phyloP scores from a whole-genome alignment of 1,140 invertebrate genomes.

The Danaus melanippus region DNA sequence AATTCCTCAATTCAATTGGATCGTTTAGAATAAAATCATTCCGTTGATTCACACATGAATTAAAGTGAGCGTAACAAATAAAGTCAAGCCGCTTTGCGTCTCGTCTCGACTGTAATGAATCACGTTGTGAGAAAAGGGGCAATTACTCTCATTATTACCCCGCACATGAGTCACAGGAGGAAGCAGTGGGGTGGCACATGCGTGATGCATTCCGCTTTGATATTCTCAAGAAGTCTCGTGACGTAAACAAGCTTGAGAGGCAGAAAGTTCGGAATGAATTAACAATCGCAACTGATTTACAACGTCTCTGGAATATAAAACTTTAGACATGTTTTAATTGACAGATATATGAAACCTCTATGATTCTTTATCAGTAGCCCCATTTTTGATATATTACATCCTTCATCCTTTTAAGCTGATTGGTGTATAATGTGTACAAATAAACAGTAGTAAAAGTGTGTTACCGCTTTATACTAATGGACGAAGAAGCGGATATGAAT shows the following conservation, averaged over 20 bases:
- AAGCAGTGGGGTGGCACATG: slow-evolving; percentile 36
- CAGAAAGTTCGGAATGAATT: too few species aligned
- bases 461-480: slow-evolving; percentile 13
- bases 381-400: too few species aligned
- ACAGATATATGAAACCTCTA: too few species aligned
- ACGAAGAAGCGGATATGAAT: slow-evolving; percentile 45
- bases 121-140: slow-evolving; percentile 65
- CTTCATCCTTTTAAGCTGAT: too few species aligned
- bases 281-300: too few species aligned
- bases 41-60: slow-evolving; percentile 38
- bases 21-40: slow-evolving; percentile 17
- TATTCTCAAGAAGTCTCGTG: slow-evolving; percentile 41
- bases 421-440: too few species aligned
- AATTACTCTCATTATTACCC: slow-evolving; percentile 62
- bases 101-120: slow-evolving; percentile 54
- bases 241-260: slow-evolving; percentile 19
- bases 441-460: too few species aligned
- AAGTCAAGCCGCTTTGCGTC: slow-evolving; percentile 38
- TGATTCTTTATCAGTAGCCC: too few species aligned
- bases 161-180: slow-evolving; percentile 52
- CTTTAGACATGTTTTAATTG: too few species aligned
- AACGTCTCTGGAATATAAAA: too few species aligned
- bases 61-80: slow-evolving; percentile 54
- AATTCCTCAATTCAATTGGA: slow-evolving; percentile 12
- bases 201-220: slow-evolving; percentile 35